Evolutionary conservation across 2,888 invertebrate species (phyloP).

Genomic region (Lymantria monacha): DNA sequence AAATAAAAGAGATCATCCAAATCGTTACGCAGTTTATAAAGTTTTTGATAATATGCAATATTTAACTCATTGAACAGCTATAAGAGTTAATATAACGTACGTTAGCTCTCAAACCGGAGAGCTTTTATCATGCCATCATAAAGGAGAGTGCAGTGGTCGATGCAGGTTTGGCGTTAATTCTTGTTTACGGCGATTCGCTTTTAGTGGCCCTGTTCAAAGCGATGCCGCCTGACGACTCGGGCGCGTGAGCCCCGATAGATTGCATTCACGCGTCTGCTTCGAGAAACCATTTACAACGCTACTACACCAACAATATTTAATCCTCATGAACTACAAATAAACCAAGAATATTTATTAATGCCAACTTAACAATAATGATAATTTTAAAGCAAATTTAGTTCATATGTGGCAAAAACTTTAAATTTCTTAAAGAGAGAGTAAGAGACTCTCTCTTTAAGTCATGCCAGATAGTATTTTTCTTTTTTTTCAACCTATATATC

Average conservation of each 20-base stretch:
- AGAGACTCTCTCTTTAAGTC: too few species aligned
- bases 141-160: slow-evolving; percentile 74
- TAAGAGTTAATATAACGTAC: slow-evolving; percentile 10
- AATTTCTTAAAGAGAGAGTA: too few species aligned
- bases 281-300: slow-evolving; percentile 5
- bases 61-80: neutral
- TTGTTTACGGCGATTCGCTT: slow-evolving; percentile 78
- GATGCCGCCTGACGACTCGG: slow-evolving; percentile 11
- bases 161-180: slow-evolving; percentile 76
- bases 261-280: slow-evolving; percentile 40
- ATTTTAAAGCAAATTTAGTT: too few species aligned
- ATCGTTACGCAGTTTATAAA: neutral
- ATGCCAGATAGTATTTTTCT: too few species aligned
- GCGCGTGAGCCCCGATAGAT: slow-evolving; percentile 51
- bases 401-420: too few species aligned
- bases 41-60: neutral
- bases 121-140: slow-evolving; percentile 73
- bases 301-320: slow-evolving; percentile 8
- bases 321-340: neutral
- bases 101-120: slow-evolving; percentile 54
- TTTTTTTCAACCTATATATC: too few species aligned
- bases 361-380: neutral
- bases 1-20: slow-evolving; percentile 10
- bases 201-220: slow-evolving; percentile 68
- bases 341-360: neutral